These are phyloP conservation scores for Arnoldichthys spilopterus DNA, from an alignment of 2,797 vertebrate genomes.

Conservation along the genomic window DNA sequence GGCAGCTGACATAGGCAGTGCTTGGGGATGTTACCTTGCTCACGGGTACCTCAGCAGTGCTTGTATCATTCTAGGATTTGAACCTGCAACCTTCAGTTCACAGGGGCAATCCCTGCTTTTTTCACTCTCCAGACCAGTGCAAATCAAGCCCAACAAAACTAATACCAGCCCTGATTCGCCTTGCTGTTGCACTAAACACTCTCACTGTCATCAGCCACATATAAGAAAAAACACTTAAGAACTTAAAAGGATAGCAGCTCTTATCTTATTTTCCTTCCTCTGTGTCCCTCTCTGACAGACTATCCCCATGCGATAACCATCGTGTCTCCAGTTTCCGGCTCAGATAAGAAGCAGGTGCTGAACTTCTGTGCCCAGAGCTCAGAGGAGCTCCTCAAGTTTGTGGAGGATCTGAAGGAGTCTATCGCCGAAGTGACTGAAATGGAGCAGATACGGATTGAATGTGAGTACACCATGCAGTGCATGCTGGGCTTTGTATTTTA, in stretches of 20 bases:
- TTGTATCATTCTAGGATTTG: too few relatives aligned
- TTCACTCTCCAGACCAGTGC: too few relatives aligned
- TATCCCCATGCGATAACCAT: constrained; percentile 96
- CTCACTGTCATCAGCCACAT: not conserved
- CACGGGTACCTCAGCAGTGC: too few relatives aligned
- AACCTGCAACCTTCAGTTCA: too few relatives aligned
- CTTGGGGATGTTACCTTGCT: too few relatives aligned
- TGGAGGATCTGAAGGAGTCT: constrained; percentile 97
- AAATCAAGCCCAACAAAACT: not conserved
- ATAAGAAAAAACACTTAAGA: constrained; percentile 15
- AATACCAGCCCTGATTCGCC: not conserved
- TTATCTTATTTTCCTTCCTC: not conserved
- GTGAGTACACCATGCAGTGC: constrained; percentile 76
- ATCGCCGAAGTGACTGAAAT: constrained; percentile 97
- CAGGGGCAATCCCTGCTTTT: not conserved
- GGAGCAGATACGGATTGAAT: constrained; percentile 98
- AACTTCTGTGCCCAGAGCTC: constrained; percentile 96
- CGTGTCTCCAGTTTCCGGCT: constrained; percentile 89
- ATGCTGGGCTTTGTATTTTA: not conserved
- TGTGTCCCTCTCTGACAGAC: constrained; percentile 71
- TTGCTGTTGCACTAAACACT: not conserved
- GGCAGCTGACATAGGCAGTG: too few relatives aligned
- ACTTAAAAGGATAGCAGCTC: not conserved
- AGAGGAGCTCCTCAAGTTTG: constrained; percentile 96
- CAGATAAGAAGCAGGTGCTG: constrained; percentile 95